Percentiles rank a stretch among this genome's conserved stretches.
Evolutionary conservation across 2,113 vertebrate species (phyloP).

Genomic region (Eurystomus gularis): DNA sequence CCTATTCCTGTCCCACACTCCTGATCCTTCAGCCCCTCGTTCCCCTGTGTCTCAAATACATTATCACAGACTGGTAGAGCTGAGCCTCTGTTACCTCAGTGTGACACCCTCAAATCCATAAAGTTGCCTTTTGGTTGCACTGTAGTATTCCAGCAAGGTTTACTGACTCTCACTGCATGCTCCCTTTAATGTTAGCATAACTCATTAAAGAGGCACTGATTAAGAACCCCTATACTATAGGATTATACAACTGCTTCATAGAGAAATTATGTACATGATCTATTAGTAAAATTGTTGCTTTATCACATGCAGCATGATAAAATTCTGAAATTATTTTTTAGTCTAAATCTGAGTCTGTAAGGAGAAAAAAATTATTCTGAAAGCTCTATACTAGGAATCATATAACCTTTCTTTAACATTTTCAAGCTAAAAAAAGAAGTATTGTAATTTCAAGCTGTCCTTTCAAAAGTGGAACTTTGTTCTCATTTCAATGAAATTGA

Average conservation of each 20-base stretch:
- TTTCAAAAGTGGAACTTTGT: neutral
- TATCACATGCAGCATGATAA: neutral
- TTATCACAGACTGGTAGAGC: accelerated
- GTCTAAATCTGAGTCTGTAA: neutral
- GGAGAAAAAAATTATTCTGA: neutral
- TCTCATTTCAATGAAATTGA: neutral
- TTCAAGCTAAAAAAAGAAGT: neutral
- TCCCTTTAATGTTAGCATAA: neutral
- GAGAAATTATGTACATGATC: neutral
- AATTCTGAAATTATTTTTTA: neutral
- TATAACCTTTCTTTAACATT: neutral
- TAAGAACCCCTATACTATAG: neutral
- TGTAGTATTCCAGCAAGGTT: neutral
- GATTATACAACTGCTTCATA: neutral
- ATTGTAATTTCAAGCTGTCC: neutral
- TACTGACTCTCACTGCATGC: neutral
- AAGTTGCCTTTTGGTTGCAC: neutral
- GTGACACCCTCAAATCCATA: neutral
- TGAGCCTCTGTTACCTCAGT: neutral
- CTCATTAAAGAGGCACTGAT: neutral
- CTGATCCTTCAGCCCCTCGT: neutral
- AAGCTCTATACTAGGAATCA: neutral
- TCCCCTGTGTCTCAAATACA: neutral
- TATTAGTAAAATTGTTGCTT: neutral
- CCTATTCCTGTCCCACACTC: neutral